These are phyloP conservation scores for Sicus ferrugineus DNA, from an alignment of 2,888 invertebrate species.

Conservation along the genomic window DNA sequence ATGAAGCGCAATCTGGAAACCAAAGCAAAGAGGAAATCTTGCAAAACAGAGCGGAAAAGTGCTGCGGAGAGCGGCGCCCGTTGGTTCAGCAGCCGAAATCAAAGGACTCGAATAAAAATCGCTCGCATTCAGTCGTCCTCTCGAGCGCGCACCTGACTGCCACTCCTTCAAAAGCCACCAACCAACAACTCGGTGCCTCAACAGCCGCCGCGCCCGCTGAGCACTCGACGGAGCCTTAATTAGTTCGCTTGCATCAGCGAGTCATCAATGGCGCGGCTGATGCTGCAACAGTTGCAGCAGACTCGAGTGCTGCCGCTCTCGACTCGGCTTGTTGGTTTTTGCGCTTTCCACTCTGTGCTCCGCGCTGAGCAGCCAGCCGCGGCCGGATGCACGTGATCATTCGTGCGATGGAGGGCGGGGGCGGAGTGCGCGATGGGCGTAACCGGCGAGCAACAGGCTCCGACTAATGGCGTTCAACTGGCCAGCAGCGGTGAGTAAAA, in stretches of 20 bases:
- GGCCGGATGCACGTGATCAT: constrained; percentile 1
- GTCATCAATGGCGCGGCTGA: constrained; percentile 26
- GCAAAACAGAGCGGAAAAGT: not conserved
- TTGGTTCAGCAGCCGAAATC: not conserved
- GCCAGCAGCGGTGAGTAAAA: too few species aligned
- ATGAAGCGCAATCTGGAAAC: not conserved
- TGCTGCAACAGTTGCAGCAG: constrained; percentile 29
- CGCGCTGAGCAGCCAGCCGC: not conserved
- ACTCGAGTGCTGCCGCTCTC: constrained; percentile 9
- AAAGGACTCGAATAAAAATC: not conserved
- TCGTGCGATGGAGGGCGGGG: too few species aligned
- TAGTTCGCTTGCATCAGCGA: constrained; percentile 16
- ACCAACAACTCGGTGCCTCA: not conserved
- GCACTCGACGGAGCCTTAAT: not conserved
- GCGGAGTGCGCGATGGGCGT: too few species aligned
- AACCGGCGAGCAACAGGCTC: too few species aligned
- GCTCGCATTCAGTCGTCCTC: not conserved
- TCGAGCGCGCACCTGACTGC: not conserved
- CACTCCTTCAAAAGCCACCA: not conserved
- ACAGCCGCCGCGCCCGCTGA: not conserved
- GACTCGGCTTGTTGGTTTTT: not conserved
- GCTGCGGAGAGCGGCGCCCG: not conserved
- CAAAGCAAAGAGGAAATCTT: not conserved
- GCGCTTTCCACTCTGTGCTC: not conserved
- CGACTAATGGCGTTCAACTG: too few species aligned